phyloP scores from a whole-genome alignment of 2,888 invertebrate species.

The Agrotis segetum region DNA sequence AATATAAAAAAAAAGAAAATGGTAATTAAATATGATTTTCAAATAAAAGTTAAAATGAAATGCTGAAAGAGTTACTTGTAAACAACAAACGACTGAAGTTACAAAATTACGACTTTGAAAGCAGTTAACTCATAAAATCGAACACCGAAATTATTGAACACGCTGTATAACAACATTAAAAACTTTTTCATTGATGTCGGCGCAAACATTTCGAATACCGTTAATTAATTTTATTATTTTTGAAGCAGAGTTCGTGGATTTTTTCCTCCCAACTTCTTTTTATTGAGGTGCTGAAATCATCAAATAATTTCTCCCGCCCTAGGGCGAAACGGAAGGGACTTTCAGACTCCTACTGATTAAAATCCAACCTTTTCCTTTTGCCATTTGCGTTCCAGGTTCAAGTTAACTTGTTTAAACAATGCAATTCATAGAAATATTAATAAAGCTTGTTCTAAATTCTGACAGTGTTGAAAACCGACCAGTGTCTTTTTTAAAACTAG shows the following conservation, averaged over 20 bases:
- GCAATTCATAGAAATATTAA: not conserved
- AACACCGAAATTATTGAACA: constrained; percentile 48
- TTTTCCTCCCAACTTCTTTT: not conserved
- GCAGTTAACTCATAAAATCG: constrained; percentile 49
- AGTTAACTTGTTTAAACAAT: no score
- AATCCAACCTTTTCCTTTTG: no score
- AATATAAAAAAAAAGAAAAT: no score
- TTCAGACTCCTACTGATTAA: no score
- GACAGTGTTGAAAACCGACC: not conserved
- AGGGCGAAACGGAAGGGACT: no score
- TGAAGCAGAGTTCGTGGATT: not conserved
- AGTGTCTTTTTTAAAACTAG: constrained; percentile 10
- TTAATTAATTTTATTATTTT: constrained; percentile 30
- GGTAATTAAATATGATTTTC: no score
- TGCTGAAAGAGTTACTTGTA: constrained; percentile 27
- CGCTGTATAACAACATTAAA: constrained; percentile 43
- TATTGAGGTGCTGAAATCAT: no score
- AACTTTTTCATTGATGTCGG: constrained; percentile 53
- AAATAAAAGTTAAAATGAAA: constrained; percentile 15
- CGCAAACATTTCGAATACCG: constrained; percentile 33
- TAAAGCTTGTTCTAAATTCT: not conserved
- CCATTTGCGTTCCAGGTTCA: no score
- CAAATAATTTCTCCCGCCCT: no score
- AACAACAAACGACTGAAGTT: constrained; percentile 34
- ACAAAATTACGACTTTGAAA: constrained; percentile 37